Conservation (phyloP, 1,140 invertebrate species). For the Drosophila fuyamai region DNA sequence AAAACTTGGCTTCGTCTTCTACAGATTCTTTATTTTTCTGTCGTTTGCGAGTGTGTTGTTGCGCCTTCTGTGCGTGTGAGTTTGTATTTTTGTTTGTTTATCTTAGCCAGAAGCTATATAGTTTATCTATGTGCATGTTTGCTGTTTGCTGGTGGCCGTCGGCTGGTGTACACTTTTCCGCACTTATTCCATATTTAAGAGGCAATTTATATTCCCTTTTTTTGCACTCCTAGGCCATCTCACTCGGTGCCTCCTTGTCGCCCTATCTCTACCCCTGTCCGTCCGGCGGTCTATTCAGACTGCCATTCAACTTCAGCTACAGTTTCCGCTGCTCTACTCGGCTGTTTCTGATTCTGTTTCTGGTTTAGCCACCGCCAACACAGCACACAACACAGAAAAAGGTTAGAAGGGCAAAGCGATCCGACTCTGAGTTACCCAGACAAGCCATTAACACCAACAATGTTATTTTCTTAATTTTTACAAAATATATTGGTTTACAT, state of each 20-base stretch:
- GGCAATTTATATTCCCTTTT: conserved; percentile 85
- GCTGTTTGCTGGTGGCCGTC: conserved; percentile 54
- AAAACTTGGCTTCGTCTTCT: conserved; percentile 57
- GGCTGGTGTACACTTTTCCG: conserved; percentile 67
- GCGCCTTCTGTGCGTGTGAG: conserved; percentile 14
- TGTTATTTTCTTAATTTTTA: too few species aligned
- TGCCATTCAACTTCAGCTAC: conserved; percentile 63
- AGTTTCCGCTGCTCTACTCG: conserved; percentile 44
- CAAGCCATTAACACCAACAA: too few species aligned
- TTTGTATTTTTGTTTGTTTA: conserved; percentile 59
- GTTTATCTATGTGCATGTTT: conserved; percentile 82
- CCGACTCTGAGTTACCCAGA: conserved; percentile 1
- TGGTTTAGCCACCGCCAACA: conserved; percentile 51
- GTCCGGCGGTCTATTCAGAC: conserved; percentile 42
- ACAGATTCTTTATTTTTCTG: conserved; percentile 28
- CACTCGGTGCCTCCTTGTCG: conserved; percentile 10
- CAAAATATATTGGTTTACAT: too few species aligned
- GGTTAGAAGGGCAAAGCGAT: background rate
- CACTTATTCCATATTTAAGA: conserved; percentile 85
- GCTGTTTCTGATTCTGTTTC: conserved; percentile 56
- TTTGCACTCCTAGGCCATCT: conserved; percentile 43
- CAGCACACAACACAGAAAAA: conserved; percentile 18
- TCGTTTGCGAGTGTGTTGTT: conserved; percentile 18
- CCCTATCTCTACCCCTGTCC: conserved; percentile 5
- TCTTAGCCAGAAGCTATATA: conserved; percentile 76